Evolutionary conservation across 2,888 invertebrate genomes (phyloP).

Genomic region (Cheilosia grossa): DNA sequence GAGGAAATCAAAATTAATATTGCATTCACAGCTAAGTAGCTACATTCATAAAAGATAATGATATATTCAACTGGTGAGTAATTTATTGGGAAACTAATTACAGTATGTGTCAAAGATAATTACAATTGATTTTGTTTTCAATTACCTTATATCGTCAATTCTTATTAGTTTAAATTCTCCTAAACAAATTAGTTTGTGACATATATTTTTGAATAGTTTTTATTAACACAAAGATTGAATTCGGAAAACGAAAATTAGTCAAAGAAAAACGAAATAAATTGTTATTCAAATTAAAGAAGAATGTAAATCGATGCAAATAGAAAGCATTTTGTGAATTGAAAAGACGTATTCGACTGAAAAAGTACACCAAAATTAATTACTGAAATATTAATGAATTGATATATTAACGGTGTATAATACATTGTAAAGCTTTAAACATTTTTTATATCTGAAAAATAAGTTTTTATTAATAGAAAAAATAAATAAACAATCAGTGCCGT

Average conservation of each 20-base stretch:
- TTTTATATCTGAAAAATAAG: not conserved
- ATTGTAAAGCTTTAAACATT: slow-evolving; percentile 12
- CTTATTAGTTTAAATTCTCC: slow-evolving; percentile 49
- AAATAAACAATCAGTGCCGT: slow-evolving; percentile 51
- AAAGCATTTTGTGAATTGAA: slow-evolving; percentile 39
- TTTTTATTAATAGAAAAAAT: slow-evolving; percentile 6
- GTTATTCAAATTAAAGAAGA: slow-evolving; percentile 7
- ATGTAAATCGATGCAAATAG: slow-evolving; percentile 43
- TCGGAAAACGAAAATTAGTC: slow-evolving; percentile 27
- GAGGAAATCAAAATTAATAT: slow-evolving; percentile 46
- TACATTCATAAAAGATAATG: slow-evolving; percentile 50
- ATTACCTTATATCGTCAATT: slow-evolving; percentile 65
- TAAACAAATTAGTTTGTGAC: slow-evolving; percentile 60
- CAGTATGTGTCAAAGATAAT: slow-evolving; percentile 51
- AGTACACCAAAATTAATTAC: slow-evolving; percentile 5
- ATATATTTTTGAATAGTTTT: slow-evolving; percentile 25
- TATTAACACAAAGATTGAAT: slow-evolving; percentile 24
- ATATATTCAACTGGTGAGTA: slow-evolving; percentile 59
- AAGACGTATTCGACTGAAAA: not conserved
- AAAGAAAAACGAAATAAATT: slow-evolving; percentile 31
- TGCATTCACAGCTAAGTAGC: slow-evolving; percentile 69
- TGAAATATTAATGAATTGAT: slow-evolving; percentile 16
- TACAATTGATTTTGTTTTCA: slow-evolving; percentile 39
- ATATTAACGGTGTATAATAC: slow-evolving; percentile 55
- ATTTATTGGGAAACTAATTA: slow-evolving; percentile 49